Evolutionary conservation across 2,113 vertebrate species (phyloP), one percentile per base, ranked within the genome.

Genomic region (Cyanoderma ruficeps): DNA sequence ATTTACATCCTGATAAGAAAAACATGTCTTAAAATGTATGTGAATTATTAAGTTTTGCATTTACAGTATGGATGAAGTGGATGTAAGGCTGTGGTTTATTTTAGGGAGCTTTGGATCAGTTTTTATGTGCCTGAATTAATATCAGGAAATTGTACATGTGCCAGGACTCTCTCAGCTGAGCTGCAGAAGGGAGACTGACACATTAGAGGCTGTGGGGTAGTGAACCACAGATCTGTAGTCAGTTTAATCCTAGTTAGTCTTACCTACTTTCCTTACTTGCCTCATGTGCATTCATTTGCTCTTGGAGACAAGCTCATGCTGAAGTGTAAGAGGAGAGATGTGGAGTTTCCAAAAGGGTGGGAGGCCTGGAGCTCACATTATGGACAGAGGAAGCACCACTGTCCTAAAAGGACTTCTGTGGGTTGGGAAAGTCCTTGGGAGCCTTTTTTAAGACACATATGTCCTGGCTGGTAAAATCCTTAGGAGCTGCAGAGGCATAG

Each of bases 151-250:
- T 88, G 84, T 96, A 90, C 46, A 53, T 93, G 30, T 72, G 22
- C 70, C 7, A 95, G 91, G 87, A 75, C 84, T 93, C 63, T 71
- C 86, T 97, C 95, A 96, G 94, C 91, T 97, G 97, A 95, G 94
- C 95, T 95, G 91, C 90, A 78, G 59, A 91, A 94, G 87, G 96
- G 84, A 97, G 95, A 82, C 93, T 80, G 94, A 95, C 89, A 93
- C 92, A 79, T 96, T 90, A 94, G 97, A 96, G 95, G 84, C 96
- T 91, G 75, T 60, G 41, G 96, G 79, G 89, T 97, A 96, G 91
- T 89, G 94, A 97, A 94, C 96, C 97, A 97, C 94, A 93, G 94
- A 97, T 91, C 91, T 91, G 67, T 77, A 95, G 96, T 95, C 83
- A 50, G 95, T 97, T 97, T 97, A 97, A 96, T 90, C 75, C 94